Evolutionary conservation across 2,888 invertebrate species (phyloP), one percentile per base, ranked within the genome.

Genomic region (Diarsia brunnea): DNA sequence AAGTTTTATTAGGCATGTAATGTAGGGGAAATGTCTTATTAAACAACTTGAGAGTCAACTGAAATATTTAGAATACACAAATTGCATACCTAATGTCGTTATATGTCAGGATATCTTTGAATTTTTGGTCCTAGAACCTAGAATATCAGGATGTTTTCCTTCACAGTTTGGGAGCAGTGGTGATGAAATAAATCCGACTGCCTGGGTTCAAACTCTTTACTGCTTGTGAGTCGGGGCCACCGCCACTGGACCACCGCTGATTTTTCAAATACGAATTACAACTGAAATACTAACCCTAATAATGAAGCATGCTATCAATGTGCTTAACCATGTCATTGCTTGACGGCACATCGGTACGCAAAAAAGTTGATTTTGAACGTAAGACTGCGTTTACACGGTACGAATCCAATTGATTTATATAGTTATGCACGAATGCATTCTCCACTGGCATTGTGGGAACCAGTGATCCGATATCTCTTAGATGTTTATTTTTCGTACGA

Each of bases 311-410:
- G 55, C 2, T 55, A 5, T 55, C 27, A 58, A 55, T 7, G 14
- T 55, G 24, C 1, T 16, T 14, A 55, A 24, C 7, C 24, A 55
- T 24, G 24, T 27, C 16, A 16, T 27, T 58, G 14, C 8, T 16
- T 19, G 27, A 27, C 16, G 19, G 69, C 7, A 49, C 27, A 49
- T n/a, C 53, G 24, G 11, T 65, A 24, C n/a, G 5, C 10, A 64
- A 74, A 75, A 49, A 67, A 49, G 19, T n/a, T 55, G 14, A n/a
- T 45, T 4, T 55, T 45, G 2, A 81, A 45, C 64, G 4, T 45
- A 63, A 82, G 24, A 51, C 66, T 64, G 66, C 24, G 66, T 55
- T 75, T 53, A 53, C 24, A 82, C 27, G n/a, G 53, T 65, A 76
- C 47, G 61, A 78, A 47, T 81, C 47, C 21, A 63, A 49, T 63